Base-by-base conservation (phyloP, 1,140 invertebrate species). In the Nymphalis io region DNA sequence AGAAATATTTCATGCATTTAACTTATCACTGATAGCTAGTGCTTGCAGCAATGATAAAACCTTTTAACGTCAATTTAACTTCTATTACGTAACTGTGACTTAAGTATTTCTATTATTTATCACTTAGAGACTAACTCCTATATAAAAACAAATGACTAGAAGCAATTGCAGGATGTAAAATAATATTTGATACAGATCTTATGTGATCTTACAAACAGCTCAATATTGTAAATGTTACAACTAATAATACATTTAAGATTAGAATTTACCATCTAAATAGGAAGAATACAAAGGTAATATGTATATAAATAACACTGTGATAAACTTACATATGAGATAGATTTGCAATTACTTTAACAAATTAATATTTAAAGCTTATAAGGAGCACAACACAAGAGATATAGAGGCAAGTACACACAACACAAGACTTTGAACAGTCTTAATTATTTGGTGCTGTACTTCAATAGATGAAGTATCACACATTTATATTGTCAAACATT, bases 201-300 rank as follows among this genome's bases (percentile, higher is more conserved):
- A 63, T 38, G 15, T 21, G 3, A 23, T 2, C 21, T 10, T 53
- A 53, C 48, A 53, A 53, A 53, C 21, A 13, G 15, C 21, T 55
- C 5, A 55, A 23, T n/a, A 23, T 48, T 48, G 8, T 46, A n/a
- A n/a, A 59, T 16, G 38, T 70, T 63, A 57, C 39, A 38, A 18
- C 23, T 63, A 63, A 40, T 64, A 70, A 70, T 63, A 62, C 51
- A 48, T 69, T 63, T 46, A 39, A 60, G 68, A 70, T 60, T 70
- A 70, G 68, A 70, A 55, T 48, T 13, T 27, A 21, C 58, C 63
- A 55, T 40, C 39, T 40, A 15, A 62, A 44, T 68, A 57, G 27
- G 58, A 60, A 38, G 48, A 68, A 68, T 46, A 66, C 27, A 16
- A 58, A 60, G 57, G 46, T n/a, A 33, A 11, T 44, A 51, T 0